Conservation (phyloP, 2,888 invertebrate species). For the Lottia gigantea region DNA sequence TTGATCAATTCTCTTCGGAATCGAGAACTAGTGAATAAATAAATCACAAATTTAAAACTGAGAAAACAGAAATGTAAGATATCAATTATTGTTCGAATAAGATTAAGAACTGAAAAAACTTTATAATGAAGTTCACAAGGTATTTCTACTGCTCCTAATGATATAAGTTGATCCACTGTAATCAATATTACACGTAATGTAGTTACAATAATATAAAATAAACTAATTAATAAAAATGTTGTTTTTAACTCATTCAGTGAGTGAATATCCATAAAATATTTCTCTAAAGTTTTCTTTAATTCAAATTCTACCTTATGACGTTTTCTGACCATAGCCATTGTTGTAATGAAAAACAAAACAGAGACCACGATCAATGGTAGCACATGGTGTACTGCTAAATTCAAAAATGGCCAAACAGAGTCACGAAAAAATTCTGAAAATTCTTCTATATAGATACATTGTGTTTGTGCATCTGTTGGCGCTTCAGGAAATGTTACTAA, state of each 20-base stretch:
- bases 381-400: constrained; percentile 50
- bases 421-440: constrained; percentile 51
- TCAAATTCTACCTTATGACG: constrained; percentile 19
- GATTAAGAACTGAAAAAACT: constrained; percentile 18
- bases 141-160: constrained; percentile 16
- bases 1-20: constrained; percentile 41
- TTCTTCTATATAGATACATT: constrained; percentile 50
- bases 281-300: constrained; percentile 39
- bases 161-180: constrained; percentile 25
- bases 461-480: constrained; percentile 23
- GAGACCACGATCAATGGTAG: constrained; percentile 51
- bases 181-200: constrained; percentile 23
- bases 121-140: constrained; percentile 23
- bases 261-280: constrained; percentile 54
- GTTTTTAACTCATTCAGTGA: constrained; percentile 44
- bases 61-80: constrained; percentile 41
- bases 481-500: constrained; percentile 39
- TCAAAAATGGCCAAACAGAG: constrained; percentile 56
- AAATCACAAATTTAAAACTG: constrained; percentile 52
- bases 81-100: constrained; percentile 35
- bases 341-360: constrained; percentile 40
- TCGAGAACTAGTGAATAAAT: constrained; percentile 41
- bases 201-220: constrained; percentile 29
- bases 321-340: constrained; percentile 17
- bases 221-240: constrained; percentile 30